These are phyloP conservation scores for Galendromus occidentalis DNA, from an alignment of 1,140 invertebrate genomes.

Conservation along the genomic window DNA sequence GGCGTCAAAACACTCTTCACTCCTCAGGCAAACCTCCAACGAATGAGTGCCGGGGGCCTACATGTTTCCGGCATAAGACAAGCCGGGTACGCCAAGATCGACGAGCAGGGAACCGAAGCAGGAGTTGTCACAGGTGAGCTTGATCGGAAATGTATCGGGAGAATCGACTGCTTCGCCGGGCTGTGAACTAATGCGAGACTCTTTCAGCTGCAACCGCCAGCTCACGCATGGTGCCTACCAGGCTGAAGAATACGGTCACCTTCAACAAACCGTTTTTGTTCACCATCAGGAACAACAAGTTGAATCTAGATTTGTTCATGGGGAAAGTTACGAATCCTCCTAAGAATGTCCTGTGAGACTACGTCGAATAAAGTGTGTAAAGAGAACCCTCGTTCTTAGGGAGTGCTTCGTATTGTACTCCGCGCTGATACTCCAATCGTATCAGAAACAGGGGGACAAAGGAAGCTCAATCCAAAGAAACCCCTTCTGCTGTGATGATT, in stretches of 20 bases:
- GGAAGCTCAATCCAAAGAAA: too few relatives aligned
- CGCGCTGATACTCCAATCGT: too few relatives aligned
- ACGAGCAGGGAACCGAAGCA: background rate
- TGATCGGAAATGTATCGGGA: too few relatives aligned
- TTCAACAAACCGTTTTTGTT: slow-evolving; percentile 7
- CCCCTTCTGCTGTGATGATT: too few relatives aligned
- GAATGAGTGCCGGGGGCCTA: background rate
- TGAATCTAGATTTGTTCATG: background rate
- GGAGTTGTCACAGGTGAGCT: background rate
- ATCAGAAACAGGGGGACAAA: too few relatives aligned
- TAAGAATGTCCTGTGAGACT: background rate
- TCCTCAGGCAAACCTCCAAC: background rate
- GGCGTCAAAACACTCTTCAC: background rate
- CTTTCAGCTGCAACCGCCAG: background rate
- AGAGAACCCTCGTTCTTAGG: too few relatives aligned
- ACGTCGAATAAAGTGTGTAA: too few relatives aligned
- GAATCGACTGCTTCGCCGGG: too few relatives aligned
- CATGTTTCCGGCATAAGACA: background rate
- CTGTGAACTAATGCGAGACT: background rate
- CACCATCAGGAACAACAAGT: background rate
- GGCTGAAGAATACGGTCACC: background rate
- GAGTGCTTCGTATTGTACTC: too few relatives aligned
- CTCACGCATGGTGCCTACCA: background rate
- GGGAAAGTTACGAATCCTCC: background rate
- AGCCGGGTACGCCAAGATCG: slow-evolving; percentile 1